A percentile compares a stretch with the other conserved stretches of the same genome.
phyloP scores from a whole-genome alignment of 2,113 vertebrate genomes.

The Atrichornis clamosus region DNA sequence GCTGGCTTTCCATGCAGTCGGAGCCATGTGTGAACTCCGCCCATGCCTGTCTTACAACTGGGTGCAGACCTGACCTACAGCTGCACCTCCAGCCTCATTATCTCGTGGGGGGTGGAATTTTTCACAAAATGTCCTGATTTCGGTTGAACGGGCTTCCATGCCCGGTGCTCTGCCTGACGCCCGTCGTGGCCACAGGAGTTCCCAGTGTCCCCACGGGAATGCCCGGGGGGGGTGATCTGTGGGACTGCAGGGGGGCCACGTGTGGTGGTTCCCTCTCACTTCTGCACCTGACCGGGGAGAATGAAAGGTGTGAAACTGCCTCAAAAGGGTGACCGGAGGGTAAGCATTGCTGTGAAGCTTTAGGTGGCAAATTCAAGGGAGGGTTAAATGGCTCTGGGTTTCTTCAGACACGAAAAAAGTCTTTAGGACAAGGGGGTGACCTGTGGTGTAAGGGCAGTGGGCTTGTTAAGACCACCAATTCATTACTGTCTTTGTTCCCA shows the following conservation, averaged over 20 bases:
- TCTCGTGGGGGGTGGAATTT: not conserved
- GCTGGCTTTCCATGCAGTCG: not conserved
- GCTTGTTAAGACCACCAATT: not conserved
- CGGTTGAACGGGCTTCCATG: not conserved
- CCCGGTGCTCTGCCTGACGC: too few species aligned
- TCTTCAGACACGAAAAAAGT: not conserved
- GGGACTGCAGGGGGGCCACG: not conserved
- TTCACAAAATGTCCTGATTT: not conserved
- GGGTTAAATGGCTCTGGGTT: not conserved
- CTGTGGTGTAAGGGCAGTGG: not conserved
- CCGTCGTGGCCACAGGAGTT: accelerated
- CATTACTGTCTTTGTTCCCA: not conserved
- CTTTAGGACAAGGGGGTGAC: not conserved
- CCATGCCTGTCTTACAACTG: not conserved
- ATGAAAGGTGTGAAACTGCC: not conserved
- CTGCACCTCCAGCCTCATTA: not conserved
- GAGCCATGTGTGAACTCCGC: accelerated
- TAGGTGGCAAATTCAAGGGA: not conserved
- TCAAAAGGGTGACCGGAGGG: not conserved
- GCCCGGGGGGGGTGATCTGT: not conserved
- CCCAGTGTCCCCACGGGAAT: not conserved
- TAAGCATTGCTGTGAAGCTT: not conserved
- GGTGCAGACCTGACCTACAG: not conserved
- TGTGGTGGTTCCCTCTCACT: not conserved
- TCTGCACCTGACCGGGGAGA: not conserved